Evolutionary conservation across 2,797 vertebrate species (phyloP), one percentile per base, ranked within the genome.

Genomic region (Echeneis naucrates): DNA sequence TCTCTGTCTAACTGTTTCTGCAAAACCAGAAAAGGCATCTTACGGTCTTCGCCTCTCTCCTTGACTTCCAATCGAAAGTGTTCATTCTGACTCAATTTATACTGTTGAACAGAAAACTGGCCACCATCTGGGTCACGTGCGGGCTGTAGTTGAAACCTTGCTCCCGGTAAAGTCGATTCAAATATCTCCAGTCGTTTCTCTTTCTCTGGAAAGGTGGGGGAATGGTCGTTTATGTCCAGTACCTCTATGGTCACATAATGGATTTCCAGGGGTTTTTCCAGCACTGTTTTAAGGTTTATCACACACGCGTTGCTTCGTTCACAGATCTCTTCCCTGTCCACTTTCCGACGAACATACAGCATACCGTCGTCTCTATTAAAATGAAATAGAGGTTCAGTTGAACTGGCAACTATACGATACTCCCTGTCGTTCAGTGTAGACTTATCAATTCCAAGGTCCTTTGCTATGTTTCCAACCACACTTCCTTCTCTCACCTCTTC

Each of bases 301-400:
- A 91, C 54, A 68, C 93, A 95, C 4, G 56, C 52, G 23, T 54
- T 80, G 40, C 61, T 85, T 33, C 77, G 66, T 35, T 57, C 88
- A 55, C 93, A 94, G 21, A 94, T 86, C 38, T 90, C 82, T 42
- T 95, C 93, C 50, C 92, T 83, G 65, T 94, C 93, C 64, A 94
- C 77, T 37, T 89, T 88, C 44, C 86, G 68, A 2, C 64, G 79
- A 0, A 92, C 90, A 37, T 91, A 86, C 62, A 94, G 72, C 23
- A 88, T 53, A 1, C 92, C 90, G 42, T 86, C 77, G 9, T 83
- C 64, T 2, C 19, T 16, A 52, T 82, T 83, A 10, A 88, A 23
- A 26, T 37, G 59, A 24, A 90, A 89, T 45, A 83, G 66, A 0
- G 79, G 75, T n/a, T 88, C 80, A 1, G 61, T 58, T 11, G 76